Conservation (phyloP, 2,113 vertebrate species). For the Columba janthina region DNA sequence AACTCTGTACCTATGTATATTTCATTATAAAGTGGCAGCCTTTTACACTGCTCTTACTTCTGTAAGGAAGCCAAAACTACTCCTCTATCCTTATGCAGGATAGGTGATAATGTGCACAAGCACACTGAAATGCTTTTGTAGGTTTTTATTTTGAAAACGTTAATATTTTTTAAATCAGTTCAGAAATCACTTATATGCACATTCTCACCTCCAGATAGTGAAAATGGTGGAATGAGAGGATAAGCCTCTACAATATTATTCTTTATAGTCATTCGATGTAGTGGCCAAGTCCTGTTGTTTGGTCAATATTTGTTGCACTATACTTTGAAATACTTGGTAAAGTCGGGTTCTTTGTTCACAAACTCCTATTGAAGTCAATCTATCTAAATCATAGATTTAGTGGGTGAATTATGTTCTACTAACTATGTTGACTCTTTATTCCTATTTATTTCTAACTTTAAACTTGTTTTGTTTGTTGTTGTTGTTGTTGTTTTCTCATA, state of each 20-base stretch:
- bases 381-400: background rate
- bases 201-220: background rate
- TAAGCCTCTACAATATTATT: background rate
- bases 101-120: background rate
- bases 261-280: background rate
- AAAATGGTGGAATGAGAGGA: background rate
- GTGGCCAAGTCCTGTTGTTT: background rate
- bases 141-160: background rate
- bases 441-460: background rate
- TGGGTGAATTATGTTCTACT: background rate
- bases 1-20: constrained; percentile 12
- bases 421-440: background rate
- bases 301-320: background rate
- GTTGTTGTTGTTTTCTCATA: background rate
- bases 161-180: background rate
- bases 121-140: background rate
- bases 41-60: constrained; percentile 16
- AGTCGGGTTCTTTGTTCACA: background rate
- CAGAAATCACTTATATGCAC: background rate
- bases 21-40: constrained; percentile 1
- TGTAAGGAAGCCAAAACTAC: background rate
- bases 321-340: background rate
- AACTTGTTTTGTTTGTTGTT: background rate
- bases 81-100: background rate
- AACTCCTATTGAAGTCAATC: background rate